These are phyloP conservation scores for Gastrophysa polygoni DNA, from an alignment of 2,888 invertebrate genomes.

Conservation along the genomic window DNA sequence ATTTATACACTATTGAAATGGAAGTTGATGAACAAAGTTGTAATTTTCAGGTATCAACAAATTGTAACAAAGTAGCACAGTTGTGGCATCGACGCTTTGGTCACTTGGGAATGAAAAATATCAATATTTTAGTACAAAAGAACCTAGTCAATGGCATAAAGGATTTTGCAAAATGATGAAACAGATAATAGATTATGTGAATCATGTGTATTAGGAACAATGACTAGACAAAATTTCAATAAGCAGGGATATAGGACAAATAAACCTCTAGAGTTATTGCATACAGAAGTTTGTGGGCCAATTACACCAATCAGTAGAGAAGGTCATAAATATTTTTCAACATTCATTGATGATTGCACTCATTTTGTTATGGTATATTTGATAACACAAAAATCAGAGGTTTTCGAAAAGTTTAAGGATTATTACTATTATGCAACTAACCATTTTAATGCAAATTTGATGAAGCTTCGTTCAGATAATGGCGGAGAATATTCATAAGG, in stretches of 20 bases:
- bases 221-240: constrained; percentile 6
- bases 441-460: constrained; percentile 5
- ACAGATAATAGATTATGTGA: constrained; percentile 8
- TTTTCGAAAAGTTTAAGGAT: constrained; percentile 21
- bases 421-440: constrained; percentile 14
- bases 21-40: constrained; percentile 3
- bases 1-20: constrained; percentile 1
- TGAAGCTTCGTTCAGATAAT: constrained; percentile 25
- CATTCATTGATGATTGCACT: constrained; percentile 23
- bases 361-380: constrained; percentile 23
- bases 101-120: neutral
- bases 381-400: constrained; percentile 25
- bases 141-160: constrained; percentile 9
- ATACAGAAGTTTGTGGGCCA: constrained; percentile 15
- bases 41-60: no score
- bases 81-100: neutral
- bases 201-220: constrained; percentile 10
- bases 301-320: neutral
- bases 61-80: neutral
- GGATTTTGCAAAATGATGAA: constrained; percentile 5
- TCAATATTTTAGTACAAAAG: neutral
- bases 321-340: constrained; percentile 20
- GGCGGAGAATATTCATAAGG: constrained; percentile 13
- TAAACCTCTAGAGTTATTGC: constrained; percentile 5
- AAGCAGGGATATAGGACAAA: neutral